Conservation (phyloP, 2,888 invertebrate genomes). For the Noctua pronuba region DNA sequence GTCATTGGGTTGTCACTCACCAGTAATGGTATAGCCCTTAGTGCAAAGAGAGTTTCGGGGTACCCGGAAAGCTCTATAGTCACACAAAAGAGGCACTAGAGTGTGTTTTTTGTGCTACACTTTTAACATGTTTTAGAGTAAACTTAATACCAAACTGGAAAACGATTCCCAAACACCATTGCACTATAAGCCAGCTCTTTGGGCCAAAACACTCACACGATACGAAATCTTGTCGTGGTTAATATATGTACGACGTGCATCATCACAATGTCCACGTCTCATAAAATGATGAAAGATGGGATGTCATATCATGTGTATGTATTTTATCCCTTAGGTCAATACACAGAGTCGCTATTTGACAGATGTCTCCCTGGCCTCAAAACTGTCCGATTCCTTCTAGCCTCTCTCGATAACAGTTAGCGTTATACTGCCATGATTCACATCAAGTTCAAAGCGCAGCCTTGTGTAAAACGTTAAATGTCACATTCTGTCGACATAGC, state of each 20-base stretch:
- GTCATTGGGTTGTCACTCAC: not conserved
- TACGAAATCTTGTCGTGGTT: not conserved
- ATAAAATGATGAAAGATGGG: not conserved
- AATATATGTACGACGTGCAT: not conserved
- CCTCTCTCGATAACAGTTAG: not conserved
- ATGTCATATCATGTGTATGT: not conserved
- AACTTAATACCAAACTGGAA: not conserved
- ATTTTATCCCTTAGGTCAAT: not conserved
- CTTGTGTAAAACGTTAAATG: conserved; percentile 37
- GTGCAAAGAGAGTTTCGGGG: not conserved
- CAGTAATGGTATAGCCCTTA: not conserved
- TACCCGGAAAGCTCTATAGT: not conserved
- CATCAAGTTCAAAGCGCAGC: conserved; percentile 54
- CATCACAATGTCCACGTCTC: not conserved
- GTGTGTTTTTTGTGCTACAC: not conserved
- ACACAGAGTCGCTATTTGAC: not conserved
- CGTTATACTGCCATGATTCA: conserved; percentile 27
- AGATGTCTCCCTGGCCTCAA: not conserved
- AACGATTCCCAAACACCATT: not conserved
- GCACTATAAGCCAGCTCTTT: not conserved
- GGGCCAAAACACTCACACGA: not conserved
- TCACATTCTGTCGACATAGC: conserved; percentile 52
- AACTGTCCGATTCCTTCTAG: not conserved
- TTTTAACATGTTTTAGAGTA: not conserved
- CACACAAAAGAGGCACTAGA: not conserved